Evolutionary conservation across 2,888 invertebrate genomes (phyloP).

Genomic region (Chelonus formosanus): DNA sequence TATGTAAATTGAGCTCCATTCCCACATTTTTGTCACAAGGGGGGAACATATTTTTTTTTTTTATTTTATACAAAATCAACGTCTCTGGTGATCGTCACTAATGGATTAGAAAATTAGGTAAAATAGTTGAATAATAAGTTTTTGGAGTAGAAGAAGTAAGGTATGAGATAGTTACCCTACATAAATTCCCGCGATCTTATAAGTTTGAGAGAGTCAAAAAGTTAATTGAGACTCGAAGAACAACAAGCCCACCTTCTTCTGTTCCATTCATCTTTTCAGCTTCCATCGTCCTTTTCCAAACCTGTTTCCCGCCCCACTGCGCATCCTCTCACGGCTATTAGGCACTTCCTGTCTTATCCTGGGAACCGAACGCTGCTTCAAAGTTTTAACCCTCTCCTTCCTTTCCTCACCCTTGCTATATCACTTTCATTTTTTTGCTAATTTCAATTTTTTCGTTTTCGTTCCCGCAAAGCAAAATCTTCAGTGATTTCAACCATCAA

Average conservation of each 20-base stretch:
- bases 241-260: constrained; percentile 37
- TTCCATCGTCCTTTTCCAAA: constrained; percentile 44
- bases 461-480: not conserved
- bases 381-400: constrained; percentile 32
- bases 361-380: constrained; percentile 55
- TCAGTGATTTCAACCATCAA: not conserved
- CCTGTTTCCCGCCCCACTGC: constrained; percentile 46
- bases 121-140: not conserved
- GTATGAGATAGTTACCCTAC: not conserved
- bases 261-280: constrained; percentile 59
- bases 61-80: no score
- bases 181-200: constrained; percentile 6
- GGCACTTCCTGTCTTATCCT: constrained; percentile 62
- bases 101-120: not conserved
- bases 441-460: constrained; percentile 3
- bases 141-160: not conserved
- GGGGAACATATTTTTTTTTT: no score
- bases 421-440: not conserved
- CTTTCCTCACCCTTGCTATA: not conserved
- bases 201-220: constrained; percentile 40
- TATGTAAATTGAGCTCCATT: constrained; percentile 42
- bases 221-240: constrained; percentile 44
- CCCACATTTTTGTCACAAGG: no score
- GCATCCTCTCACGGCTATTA: constrained; percentile 64
- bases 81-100: no score